These are phyloP conservation scores for Physocephala rufipes DNA, from an alignment of 2,888 invertebrate species.

Conservation along the genomic window DNA sequence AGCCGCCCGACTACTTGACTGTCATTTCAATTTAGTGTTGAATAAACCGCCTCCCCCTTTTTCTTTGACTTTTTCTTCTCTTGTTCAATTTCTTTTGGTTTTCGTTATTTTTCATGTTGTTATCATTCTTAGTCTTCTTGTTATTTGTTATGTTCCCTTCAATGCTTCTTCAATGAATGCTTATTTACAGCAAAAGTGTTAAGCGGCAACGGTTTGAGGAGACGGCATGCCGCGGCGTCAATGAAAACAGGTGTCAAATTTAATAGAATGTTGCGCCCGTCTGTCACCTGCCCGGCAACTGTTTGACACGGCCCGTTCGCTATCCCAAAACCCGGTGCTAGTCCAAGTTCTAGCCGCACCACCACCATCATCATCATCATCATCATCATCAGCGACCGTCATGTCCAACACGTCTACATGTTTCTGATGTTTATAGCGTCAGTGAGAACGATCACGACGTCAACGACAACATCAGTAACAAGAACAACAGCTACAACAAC, in stretches of 20 bases:
- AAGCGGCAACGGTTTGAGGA: neutral
- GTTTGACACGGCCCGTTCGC: too few relatives aligned
- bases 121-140: too few relatives aligned
- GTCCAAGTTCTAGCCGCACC: too few relatives aligned
- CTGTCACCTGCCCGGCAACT: neutral
- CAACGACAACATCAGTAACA: constrained; percentile 14
- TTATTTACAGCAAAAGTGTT: constrained; percentile 17
- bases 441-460: constrained; percentile 17
- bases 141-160: neutral
- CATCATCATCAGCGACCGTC: too few relatives aligned
- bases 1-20: neutral
- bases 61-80: neutral
- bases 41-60: neutral
- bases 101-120: too few relatives aligned
- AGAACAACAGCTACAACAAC: constrained; percentile 3
- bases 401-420: constrained; percentile 17
- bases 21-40: constrained; percentile 5
- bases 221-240: constrained; percentile 9
- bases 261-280: neutral
- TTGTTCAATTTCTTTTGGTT: too few relatives aligned
- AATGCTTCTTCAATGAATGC: neutral
- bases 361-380: neutral
- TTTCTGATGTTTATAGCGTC: constrained; percentile 14
- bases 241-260: constrained; percentile 29
- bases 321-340: too few relatives aligned